Evolutionary conservation across 2,797 vertebrate genomes (phyloP), one percentile per base, ranked within the genome.

Genomic region (Poliocrania exsul): DNA sequence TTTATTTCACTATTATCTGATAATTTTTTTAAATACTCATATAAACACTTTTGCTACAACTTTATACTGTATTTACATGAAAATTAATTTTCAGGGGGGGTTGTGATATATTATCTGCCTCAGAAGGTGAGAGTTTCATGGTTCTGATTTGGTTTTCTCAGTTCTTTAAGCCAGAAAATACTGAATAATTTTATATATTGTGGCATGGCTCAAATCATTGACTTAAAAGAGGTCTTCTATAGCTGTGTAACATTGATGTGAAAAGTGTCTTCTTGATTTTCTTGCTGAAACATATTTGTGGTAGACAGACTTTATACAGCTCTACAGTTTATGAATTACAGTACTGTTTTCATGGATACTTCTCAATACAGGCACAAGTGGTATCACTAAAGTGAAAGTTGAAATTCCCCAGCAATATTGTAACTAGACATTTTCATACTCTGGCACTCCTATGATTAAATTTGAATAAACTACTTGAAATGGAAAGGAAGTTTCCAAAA

Each of bases 281-380:
- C 67, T 61, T 88, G 17, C 79, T 92, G 78, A 92, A 95, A 88
- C 2, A 6, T 44, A 90, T 62, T 90, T 93, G 58, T 79, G 26
- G 38, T 66, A 35, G 17, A 78, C 16, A 91, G 50, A 80, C 33
- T 89, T 78, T 50, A 64, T 26, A 57, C 56, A 88, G 54, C 56
- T 82, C 49, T 53, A 62, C 64, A 65, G 62, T 82, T 94, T 93
- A 90, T 91, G 83, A 96, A 92, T 96, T 95, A 90, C 64, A 86
- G 86, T 62, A 61, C 33, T 35, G 84, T 97, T 94, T 53, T 86
- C 72, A 92, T 97, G 95, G 86, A 78, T 96, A 96, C 80, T 73
- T 69, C 83, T 95, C 81, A 91, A 61, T 12, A 61, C 29, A 84
- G 51, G 77, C 88, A 94, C 47, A 85, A 57, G 66, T 64, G 90